Evolutionary conservation across 2,888 invertebrate species (phyloP).

Genomic region (Eupeodes latifasciatus): DNA sequence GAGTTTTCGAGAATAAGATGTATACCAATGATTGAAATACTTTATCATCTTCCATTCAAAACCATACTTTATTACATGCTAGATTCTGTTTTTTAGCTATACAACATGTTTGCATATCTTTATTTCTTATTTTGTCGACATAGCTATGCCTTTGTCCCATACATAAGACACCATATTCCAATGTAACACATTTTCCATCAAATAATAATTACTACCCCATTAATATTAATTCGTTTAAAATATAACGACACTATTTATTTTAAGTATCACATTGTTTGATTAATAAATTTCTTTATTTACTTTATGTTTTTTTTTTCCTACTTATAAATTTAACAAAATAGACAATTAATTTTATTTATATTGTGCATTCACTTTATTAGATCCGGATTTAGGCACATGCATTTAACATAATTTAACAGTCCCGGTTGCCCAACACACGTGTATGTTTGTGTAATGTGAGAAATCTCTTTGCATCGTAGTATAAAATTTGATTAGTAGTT

Average conservation of each 20-base stretch:
- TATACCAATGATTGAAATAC: no score
- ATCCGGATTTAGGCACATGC: conserved; percentile 68
- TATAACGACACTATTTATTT: conserved; percentile 59
- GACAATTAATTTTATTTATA: conserved; percentile 69
- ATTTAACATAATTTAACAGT: conserved; percentile 61
- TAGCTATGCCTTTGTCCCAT: not conserved
- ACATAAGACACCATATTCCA: not conserved
- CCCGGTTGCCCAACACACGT: conserved; percentile 60
- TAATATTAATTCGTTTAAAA: conserved; percentile 16
- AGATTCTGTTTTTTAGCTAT: no score
- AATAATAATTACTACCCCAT: not conserved
- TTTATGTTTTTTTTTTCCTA: conserved; percentile 55
- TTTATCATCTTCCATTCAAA: no score
- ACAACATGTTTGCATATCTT: no score
- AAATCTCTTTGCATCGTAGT: conserved; percentile 58
- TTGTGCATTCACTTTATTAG: conserved; percentile 75
- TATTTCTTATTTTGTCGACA: not conserved
- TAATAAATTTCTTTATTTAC: conserved; percentile 65
- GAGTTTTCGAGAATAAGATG: no score
- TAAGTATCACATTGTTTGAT: conserved; percentile 70
- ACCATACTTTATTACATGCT: no score
- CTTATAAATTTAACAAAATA: conserved; percentile 76
- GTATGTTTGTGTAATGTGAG: conserved; percentile 55
- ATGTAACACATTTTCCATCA: not conserved
- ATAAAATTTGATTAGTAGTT: conserved; percentile 53